Evolutionary conservation across 2,888 invertebrate genomes (phyloP), one percentile per base, ranked within the genome.

Genomic region (Chalcis sispes): DNA sequence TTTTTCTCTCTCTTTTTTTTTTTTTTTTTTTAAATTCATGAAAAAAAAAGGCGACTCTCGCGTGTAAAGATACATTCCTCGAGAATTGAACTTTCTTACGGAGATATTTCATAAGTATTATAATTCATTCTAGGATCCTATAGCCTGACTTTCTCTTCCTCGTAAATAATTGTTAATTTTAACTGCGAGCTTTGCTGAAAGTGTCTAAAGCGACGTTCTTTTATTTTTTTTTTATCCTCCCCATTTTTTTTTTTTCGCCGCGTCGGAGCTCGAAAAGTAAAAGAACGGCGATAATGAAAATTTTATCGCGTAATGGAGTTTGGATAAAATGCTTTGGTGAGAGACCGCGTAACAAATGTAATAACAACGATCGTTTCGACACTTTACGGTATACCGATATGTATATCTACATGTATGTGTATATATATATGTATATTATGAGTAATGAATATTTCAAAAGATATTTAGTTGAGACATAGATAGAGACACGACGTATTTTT

Each of bases 81-180:
- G 54, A n/a, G 23, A 64, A 64, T 64, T 64, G 36, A 52, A 65
- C 52, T 65, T 64, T 64, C 52, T n/a, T 56, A 1, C n/a, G 27
- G 23, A 48, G 62, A 32, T 54, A 52, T 54, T 42, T 54, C 61
- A 71, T 50, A 71, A 62, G 40, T 54, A 62, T 71, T 71, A 42
- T 62, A 46, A 71, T 71, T 62, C 62, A 42, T 40, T 59, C 50
- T 20, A 15, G 52, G 29, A 71, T 42, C 42, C 59, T 59, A 50
- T 48, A 36, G 15, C 32, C 13, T 13, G 15, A 62, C 64, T 72
- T 72, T 72, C 64, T 56, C 62, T 64, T 65, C 13, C 32, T 58
- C 52, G 54, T 54, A 71, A 62, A 46, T 71, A 62, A 50, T 71
- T 62, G 70, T 10, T 40, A 59, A 69, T 13, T 69, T 59, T 59